Evolutionary conservation across 2,797 vertebrate species (phyloP).

Genomic region (Gambusia yucatana): DNA sequence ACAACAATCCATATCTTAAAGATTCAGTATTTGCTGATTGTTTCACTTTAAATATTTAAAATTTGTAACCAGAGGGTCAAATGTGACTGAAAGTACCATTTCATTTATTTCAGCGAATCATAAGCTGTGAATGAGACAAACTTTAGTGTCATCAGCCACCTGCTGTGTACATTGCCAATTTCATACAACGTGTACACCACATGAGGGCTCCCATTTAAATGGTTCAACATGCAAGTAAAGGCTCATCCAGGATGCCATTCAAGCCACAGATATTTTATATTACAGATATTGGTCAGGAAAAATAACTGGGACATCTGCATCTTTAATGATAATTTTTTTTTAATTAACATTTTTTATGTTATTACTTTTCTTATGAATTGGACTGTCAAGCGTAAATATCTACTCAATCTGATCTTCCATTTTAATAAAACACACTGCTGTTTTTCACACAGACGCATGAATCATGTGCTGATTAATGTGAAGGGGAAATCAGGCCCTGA

Average conservation of each 20-base stretch:
- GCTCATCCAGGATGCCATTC: not conserved
- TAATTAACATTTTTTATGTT: not conserved
- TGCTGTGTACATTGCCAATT: not conserved
- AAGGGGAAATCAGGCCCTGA: slow-evolving; percentile 9
- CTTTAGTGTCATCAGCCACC: not conserved
- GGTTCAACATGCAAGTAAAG: not conserved
- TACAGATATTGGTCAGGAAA: not conserved
- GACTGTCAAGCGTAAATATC: not conserved
- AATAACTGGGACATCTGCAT: not conserved
- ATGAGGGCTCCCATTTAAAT: not conserved
- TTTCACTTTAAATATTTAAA: not conserved
- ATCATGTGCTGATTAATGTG: slow-evolving; percentile 13
- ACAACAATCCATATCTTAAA: not conserved
- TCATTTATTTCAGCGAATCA: not conserved
- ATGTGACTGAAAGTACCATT: not conserved
- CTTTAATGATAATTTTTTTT: not conserved
- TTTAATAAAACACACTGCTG: not conserved
- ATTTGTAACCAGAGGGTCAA: not conserved
- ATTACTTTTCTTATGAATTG: not conserved
- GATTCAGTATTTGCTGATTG: not conserved
- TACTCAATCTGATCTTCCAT: not conserved
- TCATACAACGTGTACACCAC: not conserved
- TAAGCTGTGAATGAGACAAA: not conserved
- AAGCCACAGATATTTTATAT: not conserved
- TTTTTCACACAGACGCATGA: slow-evolving; percentile 12